Evolutionary conservation across 2,888 invertebrate genomes (phyloP), one percentile per base, ranked within the genome.

Genomic region (Galerucella calmariensis): DNA sequence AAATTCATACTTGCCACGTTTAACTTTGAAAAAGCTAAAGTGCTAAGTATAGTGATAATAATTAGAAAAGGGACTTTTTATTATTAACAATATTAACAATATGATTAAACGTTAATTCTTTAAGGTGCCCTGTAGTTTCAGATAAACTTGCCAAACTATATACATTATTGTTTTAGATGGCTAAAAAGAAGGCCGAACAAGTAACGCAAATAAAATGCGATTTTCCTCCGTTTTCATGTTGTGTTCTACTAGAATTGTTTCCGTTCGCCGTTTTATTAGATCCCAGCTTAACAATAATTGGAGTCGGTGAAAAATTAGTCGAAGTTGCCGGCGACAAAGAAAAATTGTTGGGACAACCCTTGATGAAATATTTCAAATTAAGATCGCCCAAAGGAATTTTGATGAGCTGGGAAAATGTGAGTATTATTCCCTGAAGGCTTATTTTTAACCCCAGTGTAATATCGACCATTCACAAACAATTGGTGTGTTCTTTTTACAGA

Each of bases 201-300:
- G 83, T 82, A 46, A 83, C 83, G 0, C 82, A 84, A 72, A 77
- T 85, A 58, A 83, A 84, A 75, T 82, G 84, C 46, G 83, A 84
- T 63, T 86, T 94, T 67, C 88, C 92, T 0, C 86, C 92, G 0
- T 92, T 95, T n/a, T 92, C 94, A 0, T 91, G 93, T 68, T 90
- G 90, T 35, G 88, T 95, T 53, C 90, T 95, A 27, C 89, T 96
- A 20, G 92, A 94, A 83, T 89, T 97, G 67, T 97, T 97, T 86
- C 97, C 97, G 0, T 97, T 97, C 85, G 95, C 94, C 12, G 90
- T 97, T 12, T 89, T 96, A 70, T 91, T 97, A 76, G 93, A 95
- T 84, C 90, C 91, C 59, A 89, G 92, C 16, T 92, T 97, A 92
- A 90, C 89, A 76, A 93, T 97, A 66, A 87, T 93, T 1, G 92